These are phyloP conservation scores for Myiotriccus ornatus DNA, from an alignment of 2,797 vertebrate species.

Conservation along the genomic window DNA sequence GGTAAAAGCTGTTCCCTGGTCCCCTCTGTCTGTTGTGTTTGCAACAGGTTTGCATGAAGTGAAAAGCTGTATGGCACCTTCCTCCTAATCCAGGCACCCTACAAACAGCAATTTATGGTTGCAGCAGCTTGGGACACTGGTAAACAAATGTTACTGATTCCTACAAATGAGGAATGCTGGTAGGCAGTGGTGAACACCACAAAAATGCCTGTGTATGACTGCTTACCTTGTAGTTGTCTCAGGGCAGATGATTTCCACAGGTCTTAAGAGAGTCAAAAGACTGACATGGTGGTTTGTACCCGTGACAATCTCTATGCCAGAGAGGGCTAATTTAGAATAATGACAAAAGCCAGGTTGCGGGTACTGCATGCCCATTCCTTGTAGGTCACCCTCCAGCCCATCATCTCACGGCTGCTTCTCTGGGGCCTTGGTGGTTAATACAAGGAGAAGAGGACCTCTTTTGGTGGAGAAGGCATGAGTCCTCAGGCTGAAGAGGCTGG, in stretches of 20 bases:
- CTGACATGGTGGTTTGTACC: background rate
- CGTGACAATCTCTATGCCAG: background rate
- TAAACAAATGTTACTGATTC: background rate
- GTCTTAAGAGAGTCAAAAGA: background rate
- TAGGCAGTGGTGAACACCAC: background rate
- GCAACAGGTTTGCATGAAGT: background rate
- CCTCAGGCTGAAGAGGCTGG: background rate
- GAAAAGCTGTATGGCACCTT: background rate
- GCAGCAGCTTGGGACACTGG: background rate
- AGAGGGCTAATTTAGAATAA: background rate
- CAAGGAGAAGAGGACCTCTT: background rate
- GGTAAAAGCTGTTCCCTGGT: background rate
- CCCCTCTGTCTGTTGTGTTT: background rate
- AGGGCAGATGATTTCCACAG: background rate
- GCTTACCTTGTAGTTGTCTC: background rate
- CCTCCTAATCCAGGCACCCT: background rate
- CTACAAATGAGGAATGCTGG: background rate
- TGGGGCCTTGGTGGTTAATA: background rate
- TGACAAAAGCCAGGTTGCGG: background rate
- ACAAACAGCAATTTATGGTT: background rate
- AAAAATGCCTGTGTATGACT: background rate
- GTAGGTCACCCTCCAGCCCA: background rate
- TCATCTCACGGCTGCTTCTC: background rate
- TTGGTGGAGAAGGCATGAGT: background rate
- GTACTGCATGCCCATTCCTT: accelerated